Percentiles rank a stretch among this genome's conserved stretches.
Conservation (phyloP, 1,140 invertebrate genomes). For the Acromyrmex heyeri region DNA sequence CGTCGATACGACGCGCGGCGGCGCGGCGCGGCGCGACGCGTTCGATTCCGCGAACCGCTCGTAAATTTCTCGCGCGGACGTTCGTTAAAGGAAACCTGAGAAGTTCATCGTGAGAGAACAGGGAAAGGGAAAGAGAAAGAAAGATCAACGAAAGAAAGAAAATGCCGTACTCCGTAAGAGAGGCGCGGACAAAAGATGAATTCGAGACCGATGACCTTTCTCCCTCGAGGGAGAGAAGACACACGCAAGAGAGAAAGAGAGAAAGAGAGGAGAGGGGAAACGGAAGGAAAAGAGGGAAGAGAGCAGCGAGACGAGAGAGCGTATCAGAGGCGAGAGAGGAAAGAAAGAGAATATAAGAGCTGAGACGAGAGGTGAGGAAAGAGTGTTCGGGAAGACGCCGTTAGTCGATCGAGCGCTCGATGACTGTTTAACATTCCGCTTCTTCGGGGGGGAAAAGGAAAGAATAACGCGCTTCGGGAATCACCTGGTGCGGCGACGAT, state of each 20-base stretch:
- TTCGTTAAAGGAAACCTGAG: conserved; percentile 49
- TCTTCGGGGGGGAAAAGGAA: not conserved
- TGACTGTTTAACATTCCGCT: conserved; percentile 72
- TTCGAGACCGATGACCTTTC: conserved; percentile 77
- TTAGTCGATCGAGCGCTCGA: conserved; percentile 74
- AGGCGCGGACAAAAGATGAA: conserved; percentile 76
- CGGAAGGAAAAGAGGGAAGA: not conserved
- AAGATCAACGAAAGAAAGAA: conserved; percentile 19
- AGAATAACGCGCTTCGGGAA: conserved; percentile 70
- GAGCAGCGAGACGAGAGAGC: conserved; percentile 8
- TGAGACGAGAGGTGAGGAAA: conserved; percentile 56
- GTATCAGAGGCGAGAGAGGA: conserved; percentile 3
- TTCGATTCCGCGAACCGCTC: conserved; percentile 37
- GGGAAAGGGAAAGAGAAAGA: not conserved
- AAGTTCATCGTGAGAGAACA: conserved; percentile 30
- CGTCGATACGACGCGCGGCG: conserved; percentile 35
- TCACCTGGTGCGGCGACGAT: conserved; percentile 70
- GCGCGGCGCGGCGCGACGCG: conserved; percentile 2
- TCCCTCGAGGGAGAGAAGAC: conserved; percentile 53
- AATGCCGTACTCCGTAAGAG: conserved; percentile 45
- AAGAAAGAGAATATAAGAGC: conserved; percentile 53
- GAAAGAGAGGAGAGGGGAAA: not conserved
- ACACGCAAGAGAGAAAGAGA: conserved; percentile 2
- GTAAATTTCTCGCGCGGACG: conserved; percentile 51
- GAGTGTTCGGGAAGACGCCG: conserved; percentile 71